Percentiles rank a stretch among this genome's conserved stretches.
phyloP scores from a whole-genome alignment of 2,888 invertebrate genomes.

The Drosophila subquinaria region DNA sequence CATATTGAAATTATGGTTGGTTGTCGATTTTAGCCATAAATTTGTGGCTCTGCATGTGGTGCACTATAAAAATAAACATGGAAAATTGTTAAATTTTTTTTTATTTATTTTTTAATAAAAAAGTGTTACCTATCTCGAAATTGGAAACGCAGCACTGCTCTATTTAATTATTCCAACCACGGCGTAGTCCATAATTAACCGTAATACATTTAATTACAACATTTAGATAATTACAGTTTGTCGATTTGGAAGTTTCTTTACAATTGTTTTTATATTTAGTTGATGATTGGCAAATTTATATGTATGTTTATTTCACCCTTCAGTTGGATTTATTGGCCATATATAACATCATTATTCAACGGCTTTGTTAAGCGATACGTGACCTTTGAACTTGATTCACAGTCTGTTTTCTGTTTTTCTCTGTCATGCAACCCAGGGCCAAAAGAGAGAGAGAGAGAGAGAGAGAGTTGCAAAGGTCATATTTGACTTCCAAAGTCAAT shows the following conservation, averaged over 20 bases:
- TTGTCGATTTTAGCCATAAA: background rate
- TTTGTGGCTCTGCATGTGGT: background rate
- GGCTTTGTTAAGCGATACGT: constrained; percentile 25
- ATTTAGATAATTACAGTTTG: constrained; percentile 43
- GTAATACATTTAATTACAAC: constrained; percentile 62
- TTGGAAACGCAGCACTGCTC: constrained; percentile 49
- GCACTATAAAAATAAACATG: background rate
- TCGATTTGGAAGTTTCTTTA: constrained; percentile 15
- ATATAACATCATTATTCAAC: constrained; percentile 14
- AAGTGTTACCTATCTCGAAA: constrained; percentile 11
- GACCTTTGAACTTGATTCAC: constrained; percentile 43
- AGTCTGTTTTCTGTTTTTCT: constrained; percentile 22
- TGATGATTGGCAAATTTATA: constrained; percentile 15
- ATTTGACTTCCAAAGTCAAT: constrained; percentile 46
- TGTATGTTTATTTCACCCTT: background rate
- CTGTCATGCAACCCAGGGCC: constrained; percentile 34
- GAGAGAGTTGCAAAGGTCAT: constrained; percentile 32
- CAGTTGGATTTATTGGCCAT: background rate
- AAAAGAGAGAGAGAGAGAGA: constrained; percentile 3
- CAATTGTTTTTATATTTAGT: background rate
- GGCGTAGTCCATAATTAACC: constrained; percentile 47
- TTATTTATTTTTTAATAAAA: background rate
- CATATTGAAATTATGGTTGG: background rate
- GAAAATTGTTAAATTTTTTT: constrained; percentile 7
- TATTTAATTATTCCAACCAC: constrained; percentile 46